Evolutionary conservation across 2,797 vertebrate species (phyloP).

Genomic region (Todus mexicanus): DNA sequence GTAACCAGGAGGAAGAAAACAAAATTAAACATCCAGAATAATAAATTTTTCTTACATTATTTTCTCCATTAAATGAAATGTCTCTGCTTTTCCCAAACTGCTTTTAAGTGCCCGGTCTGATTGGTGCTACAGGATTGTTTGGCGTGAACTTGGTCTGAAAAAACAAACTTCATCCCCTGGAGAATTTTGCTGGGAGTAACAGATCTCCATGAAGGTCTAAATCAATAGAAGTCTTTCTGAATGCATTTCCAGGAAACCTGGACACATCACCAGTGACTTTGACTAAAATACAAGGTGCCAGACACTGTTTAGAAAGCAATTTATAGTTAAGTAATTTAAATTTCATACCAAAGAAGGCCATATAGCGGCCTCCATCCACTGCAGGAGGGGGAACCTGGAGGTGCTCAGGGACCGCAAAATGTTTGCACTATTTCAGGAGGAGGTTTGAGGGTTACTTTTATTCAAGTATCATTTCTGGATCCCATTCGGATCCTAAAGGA

Average conservation of each 20-base stretch:
- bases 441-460: not conserved
- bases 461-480: not conserved
- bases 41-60: not conserved
- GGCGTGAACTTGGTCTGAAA: not conserved
- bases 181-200: slow-evolving; percentile 29
- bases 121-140: not conserved
- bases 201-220: not conserved
- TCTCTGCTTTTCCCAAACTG: not conserved
- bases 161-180: not conserved
- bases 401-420: not conserved
- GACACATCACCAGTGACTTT: slow-evolving; percentile 17
- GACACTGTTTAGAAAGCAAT: slow-evolving; percentile 29
- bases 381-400: not conserved
- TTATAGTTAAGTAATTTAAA: slow-evolving; percentile 53
- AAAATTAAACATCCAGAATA: not conserved
- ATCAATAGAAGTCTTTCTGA: slow-evolving; percentile 38
- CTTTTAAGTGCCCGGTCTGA: not conserved
- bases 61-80: not conserved
- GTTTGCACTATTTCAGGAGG: not conserved
- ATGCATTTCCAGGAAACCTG: slow-evolving; percentile 38
- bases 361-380: not conserved
- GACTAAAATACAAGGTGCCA: slow-evolving; percentile 30
- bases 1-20: not conserved
- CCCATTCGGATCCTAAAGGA: not conserved
- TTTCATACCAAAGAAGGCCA: not conserved